Conservation (phyloP, 2,888 invertebrate genomes). For the Drosophila nr. fundita region DNA sequence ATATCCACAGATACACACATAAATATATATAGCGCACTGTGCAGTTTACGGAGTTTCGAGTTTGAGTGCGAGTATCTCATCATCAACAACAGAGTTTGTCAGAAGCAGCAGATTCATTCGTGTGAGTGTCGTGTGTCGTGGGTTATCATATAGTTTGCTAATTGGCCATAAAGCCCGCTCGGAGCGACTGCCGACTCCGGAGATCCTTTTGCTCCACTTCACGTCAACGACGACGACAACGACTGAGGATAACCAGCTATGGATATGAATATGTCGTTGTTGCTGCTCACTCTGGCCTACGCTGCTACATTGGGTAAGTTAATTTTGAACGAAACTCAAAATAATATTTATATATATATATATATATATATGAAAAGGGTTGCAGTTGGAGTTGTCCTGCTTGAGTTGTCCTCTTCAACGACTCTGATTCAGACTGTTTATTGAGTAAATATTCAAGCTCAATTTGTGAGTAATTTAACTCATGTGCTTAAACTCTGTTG, state of each 20-base stretch:
- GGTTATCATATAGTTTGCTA: constrained; percentile 59
- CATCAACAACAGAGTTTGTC: constrained; percentile 24
- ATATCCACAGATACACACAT: constrained; percentile 7
- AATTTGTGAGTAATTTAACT: constrained; percentile 13
- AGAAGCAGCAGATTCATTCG: constrained; percentile 20
- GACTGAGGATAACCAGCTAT: constrained; percentile 31
- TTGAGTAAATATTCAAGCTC: constrained; percentile 10
- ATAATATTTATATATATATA: neutral
- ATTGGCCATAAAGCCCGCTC: constrained; percentile 72
- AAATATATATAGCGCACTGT: constrained; percentile 6
- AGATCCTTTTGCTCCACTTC: constrained; percentile 25
- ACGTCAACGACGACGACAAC: constrained; percentile 13
- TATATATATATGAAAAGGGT: neutral
- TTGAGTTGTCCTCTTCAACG: constrained; percentile 1
- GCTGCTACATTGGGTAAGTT: constrained; percentile 57
- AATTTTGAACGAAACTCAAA: constrained; percentile 16
- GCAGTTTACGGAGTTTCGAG: constrained; percentile 10
- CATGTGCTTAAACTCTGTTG: neutral
- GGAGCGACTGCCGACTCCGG: constrained; percentile 17
- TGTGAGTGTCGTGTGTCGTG: constrained; percentile 42
- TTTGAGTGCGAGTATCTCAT: constrained; percentile 36
- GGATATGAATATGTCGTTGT: constrained; percentile 42
- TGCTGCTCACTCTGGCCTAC: constrained; percentile 36
- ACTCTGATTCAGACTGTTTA: neutral
- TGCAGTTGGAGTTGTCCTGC: constrained; percentile 16